A percentile compares a stretch with the other conserved stretches of the same genome.
Evolutionary conservation across 2,113 vertebrate genomes (phyloP).

Genomic region (Psephotus haematonotus): DNA sequence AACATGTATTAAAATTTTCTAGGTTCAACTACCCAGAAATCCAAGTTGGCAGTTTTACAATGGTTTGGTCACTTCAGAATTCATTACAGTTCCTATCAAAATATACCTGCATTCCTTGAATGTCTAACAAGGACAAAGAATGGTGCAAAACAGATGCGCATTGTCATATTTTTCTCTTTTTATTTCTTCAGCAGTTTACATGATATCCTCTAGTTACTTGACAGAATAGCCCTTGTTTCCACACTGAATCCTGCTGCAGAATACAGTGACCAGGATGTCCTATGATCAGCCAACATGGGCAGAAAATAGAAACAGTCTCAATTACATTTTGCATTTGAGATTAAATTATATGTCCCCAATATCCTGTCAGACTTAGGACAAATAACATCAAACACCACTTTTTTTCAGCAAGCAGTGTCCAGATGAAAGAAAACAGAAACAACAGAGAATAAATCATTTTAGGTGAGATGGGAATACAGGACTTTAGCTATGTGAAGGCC

Average conservation of each 20-base stretch:
- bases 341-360: background rate
- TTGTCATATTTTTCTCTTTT: background rate
- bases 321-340: background rate
- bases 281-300: rapidly evolving
- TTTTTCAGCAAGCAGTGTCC: background rate
- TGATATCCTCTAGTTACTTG: background rate
- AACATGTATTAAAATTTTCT: background rate
- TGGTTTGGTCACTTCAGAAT: background rate
- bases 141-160: background rate
- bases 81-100: background rate
- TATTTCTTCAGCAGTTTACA: background rate
- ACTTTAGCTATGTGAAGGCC: background rate
- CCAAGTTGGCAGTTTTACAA: background rate
- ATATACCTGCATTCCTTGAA: background rate
- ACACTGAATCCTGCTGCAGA: background rate
- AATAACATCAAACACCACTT: background rate
- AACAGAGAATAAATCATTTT: background rate
- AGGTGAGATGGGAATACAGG: background rate
- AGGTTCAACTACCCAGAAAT: background rate
- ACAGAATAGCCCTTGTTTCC: background rate
- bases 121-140: background rate
- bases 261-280: background rate
- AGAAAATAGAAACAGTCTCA: background rate
- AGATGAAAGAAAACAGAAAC: background rate
- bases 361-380: background rate